A percentile compares a stretch with the other conserved stretches of the same genome.
These are phyloP conservation scores for Rhynchophorus ferrugineus DNA, from an alignment of 1,140 invertebrate genomes.

Conservation along the genomic window DNA sequence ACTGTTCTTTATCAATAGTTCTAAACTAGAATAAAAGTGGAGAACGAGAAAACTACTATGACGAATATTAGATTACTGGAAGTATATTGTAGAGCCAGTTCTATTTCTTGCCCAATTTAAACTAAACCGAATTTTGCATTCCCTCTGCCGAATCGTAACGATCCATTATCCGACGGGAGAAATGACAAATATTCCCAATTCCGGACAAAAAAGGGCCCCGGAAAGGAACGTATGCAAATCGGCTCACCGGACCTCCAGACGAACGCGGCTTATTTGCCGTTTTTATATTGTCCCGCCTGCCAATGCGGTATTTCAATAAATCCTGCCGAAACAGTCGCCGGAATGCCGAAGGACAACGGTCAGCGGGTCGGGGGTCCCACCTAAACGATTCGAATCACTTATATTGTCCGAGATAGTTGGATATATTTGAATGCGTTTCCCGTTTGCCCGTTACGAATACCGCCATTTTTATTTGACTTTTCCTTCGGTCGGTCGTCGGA, in stretches of 20 bases:
- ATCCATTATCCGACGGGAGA: not conserved
- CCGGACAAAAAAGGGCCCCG: not conserved
- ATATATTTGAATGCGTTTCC: not conserved
- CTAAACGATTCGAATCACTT: not conserved
- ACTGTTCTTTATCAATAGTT: too few species aligned
- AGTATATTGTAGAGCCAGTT: too few species aligned
- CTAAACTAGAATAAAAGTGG: too few species aligned
- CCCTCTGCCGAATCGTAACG: not conserved
- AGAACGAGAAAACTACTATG: too few species aligned
- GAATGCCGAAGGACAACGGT: constrained; percentile 6
- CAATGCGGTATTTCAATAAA: constrained; percentile 7
- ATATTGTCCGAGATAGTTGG: constrained; percentile 1
- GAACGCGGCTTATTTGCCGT: not conserved
- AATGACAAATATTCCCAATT: not conserved
- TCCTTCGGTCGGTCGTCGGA: too few species aligned
- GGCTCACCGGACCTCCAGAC: not conserved
- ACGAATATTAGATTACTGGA: too few species aligned
- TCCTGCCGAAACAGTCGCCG: not conserved
- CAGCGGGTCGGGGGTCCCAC: not conserved
- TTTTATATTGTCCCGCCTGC: not conserved
- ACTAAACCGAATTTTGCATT: too few species aligned
- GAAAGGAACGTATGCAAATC: not conserved
- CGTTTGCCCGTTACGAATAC: not conserved
- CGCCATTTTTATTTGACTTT: too few species aligned
- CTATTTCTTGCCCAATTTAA: too few species aligned